Conservation (phyloP, 2,113 vertebrate genomes). For the Rhinolophus sinicus region DNA sequence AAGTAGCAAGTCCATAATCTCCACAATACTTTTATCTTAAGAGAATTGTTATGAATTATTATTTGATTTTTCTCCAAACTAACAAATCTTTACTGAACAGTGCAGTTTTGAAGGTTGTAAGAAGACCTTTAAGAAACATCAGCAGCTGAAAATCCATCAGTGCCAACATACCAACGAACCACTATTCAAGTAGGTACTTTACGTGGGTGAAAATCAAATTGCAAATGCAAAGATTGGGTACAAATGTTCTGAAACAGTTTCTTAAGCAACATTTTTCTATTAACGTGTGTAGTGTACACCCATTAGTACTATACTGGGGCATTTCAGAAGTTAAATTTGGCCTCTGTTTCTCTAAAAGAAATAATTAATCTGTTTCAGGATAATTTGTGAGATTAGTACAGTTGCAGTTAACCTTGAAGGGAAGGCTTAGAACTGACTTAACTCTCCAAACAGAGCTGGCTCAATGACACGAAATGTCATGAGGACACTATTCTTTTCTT, state of each 20-base stretch:
- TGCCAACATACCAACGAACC: constrained; percentile 87
- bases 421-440: not conserved
- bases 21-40: not conserved
- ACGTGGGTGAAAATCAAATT: not conserved
- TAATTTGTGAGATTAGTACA: not conserved
- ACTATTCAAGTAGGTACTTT: constrained; percentile 90
- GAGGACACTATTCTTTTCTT: not conserved
- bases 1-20: not conserved
- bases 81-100: constrained; percentile 81
- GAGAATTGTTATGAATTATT: not conserved
- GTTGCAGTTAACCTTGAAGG: not conserved
- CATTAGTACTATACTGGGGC: not conserved
- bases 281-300: fast-evolving
- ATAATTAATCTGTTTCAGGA: not conserved
- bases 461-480: not conserved
- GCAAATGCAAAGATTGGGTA: not conserved
- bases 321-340: not conserved
- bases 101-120: constrained; percentile 90
- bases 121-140: constrained; percentile 92
- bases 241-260: not conserved
- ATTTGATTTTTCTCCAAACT: constrained; percentile 38
- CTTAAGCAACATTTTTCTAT: not conserved
- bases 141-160: constrained; percentile 91
- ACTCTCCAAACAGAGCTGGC: not conserved
- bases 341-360: constrained; percentile 4